These are phyloP conservation scores for Chelmon rostratus DNA, from an alignment of 2,797 vertebrate species.

Conservation along the genomic window DNA sequence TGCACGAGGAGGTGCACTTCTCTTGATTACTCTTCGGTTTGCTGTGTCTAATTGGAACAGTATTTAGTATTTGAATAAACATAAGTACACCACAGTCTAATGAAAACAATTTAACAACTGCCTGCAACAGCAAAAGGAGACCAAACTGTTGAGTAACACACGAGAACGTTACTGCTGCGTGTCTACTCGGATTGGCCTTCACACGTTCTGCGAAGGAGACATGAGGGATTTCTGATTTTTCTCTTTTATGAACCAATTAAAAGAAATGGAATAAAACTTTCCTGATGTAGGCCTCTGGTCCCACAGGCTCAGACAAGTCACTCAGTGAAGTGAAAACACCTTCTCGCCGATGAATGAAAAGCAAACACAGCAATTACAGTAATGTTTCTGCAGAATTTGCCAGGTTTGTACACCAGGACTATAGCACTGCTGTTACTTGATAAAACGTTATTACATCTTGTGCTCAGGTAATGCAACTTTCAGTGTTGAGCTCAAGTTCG, in stretches of 20 bases:
- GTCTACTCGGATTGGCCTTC: neutral
- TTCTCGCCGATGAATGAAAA: conserved; percentile 15
- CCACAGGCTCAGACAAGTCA: conserved; percentile 13
- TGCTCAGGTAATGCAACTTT: conserved; percentile 59
- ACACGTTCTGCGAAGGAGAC: conserved; percentile 2
- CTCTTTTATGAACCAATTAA: conserved; percentile 49
- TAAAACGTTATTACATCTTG: conserved; percentile 53
- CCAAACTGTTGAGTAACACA: neutral
- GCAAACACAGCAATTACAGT: conserved; percentile 34
- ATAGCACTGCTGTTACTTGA: conserved; percentile 40
- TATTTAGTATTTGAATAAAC: conserved; percentile 18
- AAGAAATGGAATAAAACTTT: conserved; percentile 23
- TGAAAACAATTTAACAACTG: neutral
- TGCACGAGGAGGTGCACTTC: neutral
- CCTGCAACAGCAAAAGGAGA: neutral
- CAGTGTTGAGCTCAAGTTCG: conserved; percentile 28
- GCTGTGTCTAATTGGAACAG: neutral
- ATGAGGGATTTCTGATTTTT: conserved; percentile 27
- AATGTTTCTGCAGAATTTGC: conserved; percentile 22
- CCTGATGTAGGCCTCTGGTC: conserved; percentile 5
- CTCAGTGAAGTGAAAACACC: conserved; percentile 13
- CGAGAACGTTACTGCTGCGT: neutral
- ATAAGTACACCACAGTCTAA: neutral
- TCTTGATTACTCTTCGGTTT: neutral
- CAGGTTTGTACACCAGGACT: neutral